Evolutionary conservation across 1,140 invertebrate species (phyloP), one percentile per base, ranked within the genome.

Genomic region (Vanessa tameamea): DNA sequence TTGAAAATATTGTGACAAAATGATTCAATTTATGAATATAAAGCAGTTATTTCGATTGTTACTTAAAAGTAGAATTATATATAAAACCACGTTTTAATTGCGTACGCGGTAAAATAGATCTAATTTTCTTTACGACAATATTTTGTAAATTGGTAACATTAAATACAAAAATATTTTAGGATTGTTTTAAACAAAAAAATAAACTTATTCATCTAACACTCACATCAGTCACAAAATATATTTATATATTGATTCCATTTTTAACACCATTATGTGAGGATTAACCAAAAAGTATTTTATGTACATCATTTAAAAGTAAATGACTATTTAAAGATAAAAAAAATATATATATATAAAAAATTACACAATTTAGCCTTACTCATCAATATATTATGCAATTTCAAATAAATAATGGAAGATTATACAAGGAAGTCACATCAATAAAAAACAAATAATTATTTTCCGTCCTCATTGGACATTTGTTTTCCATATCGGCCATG

Each of bases 191-290:
- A 51, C 20, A 71, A 43, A 64, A 71, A 31, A 63, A 55, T 64
- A 64, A 64, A 64, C 69, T 71, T 71, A 71, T 16, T 53, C n/a
- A 71, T 6, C 63, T 55, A 43, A n/a, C 26, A 43, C 26, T 26
- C 69, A 23, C 47, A 53, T 71, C 68, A 59, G 55, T 64, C 69
- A 50, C 50, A 55, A 55, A 48, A 23, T 68, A 43, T 43, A 67
- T 67, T 31, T n/a, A 37, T 31, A 55, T 16, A 43, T 20, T 51
- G 65, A 47, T 67, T 37, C 13, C 20, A 43, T 43, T 43, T 43
- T 43, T 9, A 43, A 43, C 14, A 53, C n/a, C 15, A 8, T 53
- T 8, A 15, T 53, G 50, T n/a, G 50, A 53, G 50, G 50, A 8
- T 5, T n/a, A 53, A 53, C n/a, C 15, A 53, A 53, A 53, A 53